Percentiles rank a stretch among this genome's conserved stretches.
These are phyloP conservation scores for Drosophila cognata DNA, from an alignment of 2,888 invertebrate species.

Conservation along the genomic window DNA sequence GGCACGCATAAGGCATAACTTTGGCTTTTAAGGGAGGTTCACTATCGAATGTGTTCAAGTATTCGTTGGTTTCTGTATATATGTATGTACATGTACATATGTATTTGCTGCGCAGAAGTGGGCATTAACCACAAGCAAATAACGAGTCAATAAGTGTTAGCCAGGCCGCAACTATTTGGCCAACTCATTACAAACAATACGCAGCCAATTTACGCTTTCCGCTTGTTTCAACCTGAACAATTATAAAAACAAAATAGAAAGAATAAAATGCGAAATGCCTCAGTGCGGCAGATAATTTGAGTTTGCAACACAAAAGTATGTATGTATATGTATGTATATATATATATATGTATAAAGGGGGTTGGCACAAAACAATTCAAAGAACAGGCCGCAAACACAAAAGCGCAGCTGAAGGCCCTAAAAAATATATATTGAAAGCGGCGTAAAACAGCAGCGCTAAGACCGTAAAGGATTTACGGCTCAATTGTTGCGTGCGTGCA, in stretches of 20 bases:
- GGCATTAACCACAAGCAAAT: slow-evolving; percentile 6
- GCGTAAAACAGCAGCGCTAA: slow-evolving; percentile 73
- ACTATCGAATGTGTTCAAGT: slow-evolving; percentile 10
- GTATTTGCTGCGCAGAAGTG: background rate
- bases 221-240: slow-evolving; percentile 72
- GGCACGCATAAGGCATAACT: slow-evolving; percentile 46
- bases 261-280: slow-evolving; percentile 32
- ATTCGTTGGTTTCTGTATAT: background rate
- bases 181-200: slow-evolving; percentile 56
- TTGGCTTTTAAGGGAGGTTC: slow-evolving; percentile 12
- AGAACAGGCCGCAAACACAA: slow-evolving; percentile 62
- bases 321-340: background rate
- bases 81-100: background rate
- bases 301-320: slow-evolving; percentile 8
- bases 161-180: slow-evolving; percentile 22
- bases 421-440: slow-evolving; percentile 55
- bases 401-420: slow-evolving; percentile 53
- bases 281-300: slow-evolving; percentile 11
- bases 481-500: slow-evolving; percentile 81
- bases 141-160: slow-evolving; percentile 18
- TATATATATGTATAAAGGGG: background rate
- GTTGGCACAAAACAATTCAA: slow-evolving; percentile 17
- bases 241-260: slow-evolving; percentile 49
- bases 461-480: slow-evolving; percentile 84
- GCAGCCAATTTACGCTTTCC: slow-evolving; percentile 75